Base-by-base conservation (phyloP, 1,140 invertebrate genomes). In the Acyrthosiphon pisum region DNA sequence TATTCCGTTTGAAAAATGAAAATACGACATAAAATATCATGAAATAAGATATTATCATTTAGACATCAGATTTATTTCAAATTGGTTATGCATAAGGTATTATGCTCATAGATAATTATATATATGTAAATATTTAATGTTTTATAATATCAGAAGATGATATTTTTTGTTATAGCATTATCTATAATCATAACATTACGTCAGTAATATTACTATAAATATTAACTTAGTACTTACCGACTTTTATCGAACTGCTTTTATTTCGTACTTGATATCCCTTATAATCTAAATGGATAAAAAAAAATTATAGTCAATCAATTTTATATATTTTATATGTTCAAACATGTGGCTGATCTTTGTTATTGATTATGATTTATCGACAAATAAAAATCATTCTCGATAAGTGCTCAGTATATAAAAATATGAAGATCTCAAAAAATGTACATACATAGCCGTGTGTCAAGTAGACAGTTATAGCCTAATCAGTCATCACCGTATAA, bases 231-330 rank as follows among this genome's bases (percentile, higher is more conserved):
- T 81, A 41, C n/a, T 90, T 44, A 81, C 87, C 44, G 53, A 37
- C 8, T 53, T 37, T 26, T n/a, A 20, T 7, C 6, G 56, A 89
- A 37, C 81, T 37, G 46, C 14, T 35, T 81, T 91, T 93, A 18
- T 44, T 91, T 60, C 90, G 37, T 20, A 92, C 37, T 46, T 41
- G 50, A 84, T 90, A 93, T 91, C 68, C 89, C 87, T 44, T 46
- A 20, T 60, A 93, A 23, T 94, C 93, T 93, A 48, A 83, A 86
- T 50, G 8, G 91, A 41, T 50, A 41, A 76, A n/a, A 76, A 6
- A 76, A n/a, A n/a, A n/a, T 76, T n/a, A n/a, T 22, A 50, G 3
- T 14, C 14, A 76, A n/a, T 76, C 30, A n/a, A 35, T 76, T 37
- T 41, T 83, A 41, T 83, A n/a, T 41, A 26, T 41, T 30, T 30